A percentile compares a stretch with the other conserved stretches of the same genome.
phyloP scores from a whole-genome alignment of 2,888 invertebrate genomes.

The Dilophus febrilis region DNA sequence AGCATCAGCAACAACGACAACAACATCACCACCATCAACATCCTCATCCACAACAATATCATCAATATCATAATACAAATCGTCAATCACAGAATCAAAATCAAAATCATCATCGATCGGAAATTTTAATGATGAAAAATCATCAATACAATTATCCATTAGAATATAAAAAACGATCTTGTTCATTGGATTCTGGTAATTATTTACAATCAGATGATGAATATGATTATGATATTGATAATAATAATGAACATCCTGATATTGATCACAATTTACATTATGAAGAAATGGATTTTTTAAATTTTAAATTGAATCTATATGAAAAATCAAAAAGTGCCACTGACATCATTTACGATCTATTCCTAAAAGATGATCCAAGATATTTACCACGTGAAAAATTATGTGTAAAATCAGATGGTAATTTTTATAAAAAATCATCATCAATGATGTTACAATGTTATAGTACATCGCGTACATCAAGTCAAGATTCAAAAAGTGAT shows the following conservation, averaged over 20 bases:
- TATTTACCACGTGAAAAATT: constrained; percentile 54
- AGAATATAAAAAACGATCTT: no score
- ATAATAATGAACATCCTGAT: constrained; percentile 12
- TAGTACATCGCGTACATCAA: constrained; percentile 50
- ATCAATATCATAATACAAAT: no score
- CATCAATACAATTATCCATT: constrained; percentile 32
- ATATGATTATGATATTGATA: constrained; percentile 38
- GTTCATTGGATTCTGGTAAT: constrained; percentile 61
- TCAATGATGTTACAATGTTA: no score
- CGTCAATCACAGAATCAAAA: no score
- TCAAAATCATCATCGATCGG: no score
- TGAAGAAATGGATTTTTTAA: constrained; percentile 27
- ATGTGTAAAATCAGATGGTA: constrained; percentile 54
- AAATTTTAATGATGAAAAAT: no score
- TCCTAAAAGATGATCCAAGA: constrained; percentile 60
- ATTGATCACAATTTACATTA: not conserved
- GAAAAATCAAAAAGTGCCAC: constrained; percentile 49
- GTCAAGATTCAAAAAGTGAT: constrained; percentile 52
- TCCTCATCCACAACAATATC: constrained; percentile 1
- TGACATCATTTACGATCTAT: constrained; percentile 51
- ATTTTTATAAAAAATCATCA: constrained; percentile 52
- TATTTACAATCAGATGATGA: constrained; percentile 60
- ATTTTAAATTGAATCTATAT: constrained; percentile 37
- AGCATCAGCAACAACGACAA: no score
- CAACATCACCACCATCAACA: no score